Percentiles rank a stretch among this genome's conserved stretches.
Conservation (phyloP, 2,888 invertebrate species). For the Synanthedon formicaeformis region DNA sequence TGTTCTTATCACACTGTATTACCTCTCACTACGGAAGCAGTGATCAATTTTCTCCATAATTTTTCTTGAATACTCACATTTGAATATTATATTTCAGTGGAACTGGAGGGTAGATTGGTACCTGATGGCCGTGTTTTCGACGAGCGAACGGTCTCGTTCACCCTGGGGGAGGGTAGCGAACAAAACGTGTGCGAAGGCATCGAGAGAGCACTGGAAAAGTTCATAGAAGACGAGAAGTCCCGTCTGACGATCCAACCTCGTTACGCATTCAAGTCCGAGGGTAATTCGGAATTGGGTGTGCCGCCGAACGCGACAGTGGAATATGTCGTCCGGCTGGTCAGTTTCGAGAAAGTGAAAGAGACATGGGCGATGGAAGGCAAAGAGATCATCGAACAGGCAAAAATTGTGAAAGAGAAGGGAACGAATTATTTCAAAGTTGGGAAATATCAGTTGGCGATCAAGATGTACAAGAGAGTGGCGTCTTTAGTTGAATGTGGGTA, state of each 20-base stretch:
- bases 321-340: conserved; percentile 84
- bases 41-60: background rate
- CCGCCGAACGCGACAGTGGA: conserved; percentile 83
- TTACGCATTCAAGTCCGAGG: conserved; percentile 82
- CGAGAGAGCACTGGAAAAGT: conserved; percentile 84
- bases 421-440: conserved; percentile 87
- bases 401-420: conserved; percentile 89
- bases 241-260: conserved; percentile 78
- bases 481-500: conserved; percentile 67
- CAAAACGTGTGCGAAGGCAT: conserved; percentile 82
- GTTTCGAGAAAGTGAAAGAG: conserved; percentile 86
- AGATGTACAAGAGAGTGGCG: conserved; percentile 86
- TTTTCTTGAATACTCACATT: background rate
- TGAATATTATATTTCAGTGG: conserved; percentile 63
- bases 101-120: conserved; percentile 66
- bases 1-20: too few relatives aligned
- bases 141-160: conserved; percentile 83
- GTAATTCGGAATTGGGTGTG: conserved; percentile 77
- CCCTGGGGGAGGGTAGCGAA: conserved; percentile 87
- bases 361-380: conserved; percentile 82
- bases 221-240: conserved; percentile 84
- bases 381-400: conserved; percentile 86
- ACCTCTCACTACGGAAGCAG: too few relatives aligned
- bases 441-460: conserved; percentile 83
- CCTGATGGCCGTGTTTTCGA: conserved; percentile 83